Evolutionary conservation across 1,140 invertebrate genomes (phyloP), one percentile per base, ranked within the genome.

Genomic region (Drosophila gunungcola): DNA sequence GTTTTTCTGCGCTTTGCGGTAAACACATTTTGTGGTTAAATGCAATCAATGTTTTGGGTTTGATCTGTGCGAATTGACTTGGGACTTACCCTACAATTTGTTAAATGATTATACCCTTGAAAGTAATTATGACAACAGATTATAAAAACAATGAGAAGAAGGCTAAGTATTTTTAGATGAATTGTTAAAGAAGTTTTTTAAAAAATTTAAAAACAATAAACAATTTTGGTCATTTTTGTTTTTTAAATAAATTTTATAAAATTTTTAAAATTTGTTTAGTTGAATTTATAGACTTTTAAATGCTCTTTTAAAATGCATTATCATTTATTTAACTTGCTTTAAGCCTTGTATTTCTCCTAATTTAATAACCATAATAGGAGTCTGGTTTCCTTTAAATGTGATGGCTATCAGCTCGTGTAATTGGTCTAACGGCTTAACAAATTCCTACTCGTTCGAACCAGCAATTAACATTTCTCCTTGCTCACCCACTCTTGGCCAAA

Each of bases 401-500:
- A 70, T 57, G 13, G 10, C 43, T 57, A 70, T 70, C 68, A 16
- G 36, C 4, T 13, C 9, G 27, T 29, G 51, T 49, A 70, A 69
- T 70, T 69, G 51, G 1, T 36, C 9, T 4, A 70, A 70, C 42
- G 56, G 67, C 39, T 56, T 42, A 70, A 27, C 67, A 56, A 70
- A 70, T 70, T 70, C 67, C 67, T 29, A 9, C 64, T 13, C 64
- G 67, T 70, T 70, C 67, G 67, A 70, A 69, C 12, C 64, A 45
- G 64, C 67, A 70, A 70, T 70, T 70, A 69, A 49, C 65, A 36
- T 56, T 62, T 39, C 42, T 27, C 48, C 55, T 39, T 13, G 11
- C 21, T 41, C 56, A 53, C 46, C 55, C 43, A 53, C 43, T 55
- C 41, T 21, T 52, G 9, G 38, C 13, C 34, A 9, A 60, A 75